phyloP scores from a whole-genome alignment of 2,888 invertebrate species.

The Busseola fusca region DNA sequence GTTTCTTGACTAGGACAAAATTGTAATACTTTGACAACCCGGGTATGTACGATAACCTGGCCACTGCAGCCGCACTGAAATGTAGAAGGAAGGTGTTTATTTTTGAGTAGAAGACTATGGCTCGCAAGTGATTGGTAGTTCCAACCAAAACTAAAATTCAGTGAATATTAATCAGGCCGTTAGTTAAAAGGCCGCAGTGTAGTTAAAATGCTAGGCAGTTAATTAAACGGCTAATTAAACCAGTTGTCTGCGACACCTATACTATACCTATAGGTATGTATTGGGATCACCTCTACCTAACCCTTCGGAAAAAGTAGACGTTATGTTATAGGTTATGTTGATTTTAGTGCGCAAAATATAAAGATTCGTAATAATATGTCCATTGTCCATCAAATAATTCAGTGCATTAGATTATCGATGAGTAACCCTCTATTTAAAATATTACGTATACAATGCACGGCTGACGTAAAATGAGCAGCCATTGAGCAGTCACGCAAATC shows the following conservation, averaged over 20 bases:
- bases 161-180: too few relatives aligned
- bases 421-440: neutral
- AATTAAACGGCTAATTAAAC: too few relatives aligned
- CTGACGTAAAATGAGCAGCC: neutral
- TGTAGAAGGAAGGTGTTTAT: neutral
- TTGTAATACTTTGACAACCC: neutral
- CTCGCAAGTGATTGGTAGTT: too few relatives aligned
- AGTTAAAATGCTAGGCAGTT: too few relatives aligned
- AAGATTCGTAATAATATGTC: neutral
- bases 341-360: neutral
- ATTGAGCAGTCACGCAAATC: slow-evolving; percentile 11
- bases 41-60: neutral
- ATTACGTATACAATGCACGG: neutral
- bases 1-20: neutral
- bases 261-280: neutral
- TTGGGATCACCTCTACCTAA: neutral
- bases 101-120: neutral
- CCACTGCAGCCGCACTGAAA: neutral
- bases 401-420: neutral
- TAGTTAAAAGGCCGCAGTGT: too few relatives aligned
- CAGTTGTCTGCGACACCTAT: too few relatives aligned
- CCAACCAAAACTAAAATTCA: too few relatives aligned
- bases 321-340: neutral
- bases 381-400: too few relatives aligned
- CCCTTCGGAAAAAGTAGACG: neutral